Conservation (phyloP, 2,113 vertebrate genomes). For the Petroica traversi region DNA sequence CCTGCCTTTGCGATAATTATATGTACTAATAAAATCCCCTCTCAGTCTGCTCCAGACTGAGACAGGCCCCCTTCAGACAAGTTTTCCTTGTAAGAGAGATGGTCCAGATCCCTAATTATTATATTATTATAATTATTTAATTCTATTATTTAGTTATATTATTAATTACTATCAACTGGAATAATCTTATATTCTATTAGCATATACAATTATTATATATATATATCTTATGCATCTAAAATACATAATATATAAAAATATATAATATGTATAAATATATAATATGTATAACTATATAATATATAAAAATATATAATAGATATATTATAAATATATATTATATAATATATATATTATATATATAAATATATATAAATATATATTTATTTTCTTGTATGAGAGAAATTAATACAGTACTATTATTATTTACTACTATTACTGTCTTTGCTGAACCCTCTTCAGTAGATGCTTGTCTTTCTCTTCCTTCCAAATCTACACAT, state of each 20-base stretch:
- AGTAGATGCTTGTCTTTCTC: not conserved
- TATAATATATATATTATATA: not conserved
- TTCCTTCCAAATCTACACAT: not conserved
- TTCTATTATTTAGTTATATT: not conserved
- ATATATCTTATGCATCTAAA: not conserved
- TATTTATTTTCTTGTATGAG: not conserved
- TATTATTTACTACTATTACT: not conserved
- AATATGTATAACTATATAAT: not conserved
- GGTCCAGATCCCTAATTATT: not conserved
- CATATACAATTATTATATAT: not conserved
- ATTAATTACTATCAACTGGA: not conserved
- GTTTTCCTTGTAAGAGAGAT: not conserved
- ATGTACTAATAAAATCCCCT: not conserved
- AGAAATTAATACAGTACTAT: too few relatives aligned
- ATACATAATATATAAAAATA: not conserved
- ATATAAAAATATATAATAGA: not conserved
- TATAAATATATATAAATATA: too few relatives aligned
- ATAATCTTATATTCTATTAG: not conserved
- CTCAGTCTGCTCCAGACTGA: not conserved
- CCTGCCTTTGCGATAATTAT: not conserved
- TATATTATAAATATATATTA: not conserved
- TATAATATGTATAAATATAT: not conserved
- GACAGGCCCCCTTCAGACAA: accelerated
- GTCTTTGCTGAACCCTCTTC: not conserved
- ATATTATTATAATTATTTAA: not conserved